Evolutionary conservation across 2,113 vertebrate species (phyloP).

Genomic region (Aspiorhynchus laticeps): DNA sequence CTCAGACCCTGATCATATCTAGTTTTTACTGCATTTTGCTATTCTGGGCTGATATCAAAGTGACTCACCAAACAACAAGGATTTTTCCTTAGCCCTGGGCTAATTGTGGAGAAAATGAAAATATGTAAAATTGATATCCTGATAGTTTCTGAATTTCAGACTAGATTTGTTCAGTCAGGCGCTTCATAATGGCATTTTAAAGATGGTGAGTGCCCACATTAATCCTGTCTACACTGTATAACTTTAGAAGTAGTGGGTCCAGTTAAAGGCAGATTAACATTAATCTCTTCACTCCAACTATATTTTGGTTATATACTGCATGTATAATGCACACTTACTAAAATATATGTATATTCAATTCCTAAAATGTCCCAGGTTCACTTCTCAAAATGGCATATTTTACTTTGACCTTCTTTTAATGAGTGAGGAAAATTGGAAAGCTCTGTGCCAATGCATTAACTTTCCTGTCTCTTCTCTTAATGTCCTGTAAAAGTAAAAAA

Average conservation of each 20-base stretch:
- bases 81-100: background rate
- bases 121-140: background rate
- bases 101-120: background rate
- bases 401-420: constrained; percentile 1
- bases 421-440: background rate
- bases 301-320: background rate
- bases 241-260: background rate
- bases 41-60: background rate
- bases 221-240: background rate
- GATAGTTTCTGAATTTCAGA: constrained; percentile 13
- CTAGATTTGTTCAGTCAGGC: background rate
- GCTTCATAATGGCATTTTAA: constrained; percentile 21
- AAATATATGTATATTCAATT: background rate
- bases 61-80: background rate
- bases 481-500: background rate
- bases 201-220: constrained; percentile 2
- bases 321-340: background rate
- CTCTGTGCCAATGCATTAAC: background rate
- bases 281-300: background rate
- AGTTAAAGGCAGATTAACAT: background rate
- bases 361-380: background rate
- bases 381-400: background rate
- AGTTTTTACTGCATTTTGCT: background rate
- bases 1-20: background rate
- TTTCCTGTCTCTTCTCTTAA: background rate